Base-by-base conservation (phyloP, 2,797 vertebrate species). In the Sebastes paucispinis region DNA sequence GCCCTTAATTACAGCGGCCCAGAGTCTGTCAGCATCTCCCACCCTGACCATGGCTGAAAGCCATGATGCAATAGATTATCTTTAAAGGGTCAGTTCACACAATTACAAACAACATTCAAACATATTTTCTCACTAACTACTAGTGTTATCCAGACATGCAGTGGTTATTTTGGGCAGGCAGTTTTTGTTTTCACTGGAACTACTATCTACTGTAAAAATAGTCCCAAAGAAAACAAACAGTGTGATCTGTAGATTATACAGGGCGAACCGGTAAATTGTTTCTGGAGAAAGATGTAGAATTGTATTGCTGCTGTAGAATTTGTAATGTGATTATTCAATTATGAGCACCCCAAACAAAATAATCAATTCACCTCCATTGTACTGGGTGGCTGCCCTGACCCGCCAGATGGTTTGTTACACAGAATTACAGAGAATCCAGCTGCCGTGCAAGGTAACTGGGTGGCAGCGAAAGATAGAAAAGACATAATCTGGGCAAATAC, bases 1-100 rank as follows among this genome's bases (percentile, higher is more conserved):
- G 32, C 27, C 62, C 32, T 79, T 80, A 75, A 79, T 86, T 82
- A 78, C 73, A 81, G 54, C 36, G 43, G 64, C 66, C 34, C 36
- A 77, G 69, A 74, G 50, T 43, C 67, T 60, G 57, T 69, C 71
- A 71, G 29, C 18, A 58, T 80, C 64, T 86, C 70, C 47, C 57
- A 70, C 55, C 32, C 36, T 25, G 20, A 47, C 50, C n/a, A 71
- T 73, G 20, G 29, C 72, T 55, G 8, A 32, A 6, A 60, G 77
- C 47, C 43, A 69, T 70, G 50, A 80, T 70, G 43, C n/a, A 73
- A 50, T 34, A 52, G 18, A 36, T 71, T 39, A 50, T 70, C 50
- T 77, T 8, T 63, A 63, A 68, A 78, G 14, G 43, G 63, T 20
- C 57, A 54, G 63, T 64, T 76, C 0, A 71, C 7, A 29, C 29